phyloP scores from a whole-genome alignment of 2,113 vertebrate species.

The Penelope pileata region DNA sequence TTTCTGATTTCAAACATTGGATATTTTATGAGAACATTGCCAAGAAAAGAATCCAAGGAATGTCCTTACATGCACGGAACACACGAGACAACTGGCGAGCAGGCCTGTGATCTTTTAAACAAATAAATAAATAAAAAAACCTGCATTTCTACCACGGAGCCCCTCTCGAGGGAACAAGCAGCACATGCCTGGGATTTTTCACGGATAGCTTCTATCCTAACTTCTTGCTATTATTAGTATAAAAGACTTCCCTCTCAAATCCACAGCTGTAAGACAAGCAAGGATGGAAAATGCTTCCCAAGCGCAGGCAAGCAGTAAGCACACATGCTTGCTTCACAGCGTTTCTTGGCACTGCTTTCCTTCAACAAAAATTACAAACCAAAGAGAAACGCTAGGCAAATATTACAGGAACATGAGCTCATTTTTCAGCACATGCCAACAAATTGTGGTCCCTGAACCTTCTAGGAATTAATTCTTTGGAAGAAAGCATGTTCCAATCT shows the following conservation, averaged over 20 bases:
- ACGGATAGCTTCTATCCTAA: slow-evolving; percentile 61
- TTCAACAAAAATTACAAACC: not conserved
- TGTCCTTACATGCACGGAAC: slow-evolving; percentile 69
- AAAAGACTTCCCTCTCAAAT: slow-evolving; percentile 68
- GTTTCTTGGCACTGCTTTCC: not conserved
- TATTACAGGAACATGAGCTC: not conserved
- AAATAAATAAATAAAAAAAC: slow-evolving; percentile 16
- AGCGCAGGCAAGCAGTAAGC: slow-evolving; percentile 4
- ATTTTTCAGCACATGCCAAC: not conserved
- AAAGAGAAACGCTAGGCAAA: not conserved
- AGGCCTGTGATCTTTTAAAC: slow-evolving; percentile 43
- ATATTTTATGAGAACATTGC: slow-evolving; percentile 69
- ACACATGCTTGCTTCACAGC: not conserved
- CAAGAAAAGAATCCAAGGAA: slow-evolving; percentile 81
- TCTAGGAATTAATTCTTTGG: not conserved
- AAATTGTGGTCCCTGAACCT: not conserved
- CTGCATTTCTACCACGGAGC: slow-evolving; percentile 48
- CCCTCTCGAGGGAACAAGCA: slow-evolving; percentile 60
- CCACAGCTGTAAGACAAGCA: slow-evolving; percentile 69
- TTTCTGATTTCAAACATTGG: slow-evolving; percentile 78
- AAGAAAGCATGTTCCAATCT: not conserved
- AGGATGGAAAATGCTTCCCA: slow-evolving; percentile 9
- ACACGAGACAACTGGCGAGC: slow-evolving; percentile 78
- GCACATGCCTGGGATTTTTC: slow-evolving; percentile 76
- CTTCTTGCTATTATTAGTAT: slow-evolving; percentile 79